phyloP scores from a whole-genome alignment of 2,797 vertebrate species.

The Pseudochromis fuscus region DNA sequence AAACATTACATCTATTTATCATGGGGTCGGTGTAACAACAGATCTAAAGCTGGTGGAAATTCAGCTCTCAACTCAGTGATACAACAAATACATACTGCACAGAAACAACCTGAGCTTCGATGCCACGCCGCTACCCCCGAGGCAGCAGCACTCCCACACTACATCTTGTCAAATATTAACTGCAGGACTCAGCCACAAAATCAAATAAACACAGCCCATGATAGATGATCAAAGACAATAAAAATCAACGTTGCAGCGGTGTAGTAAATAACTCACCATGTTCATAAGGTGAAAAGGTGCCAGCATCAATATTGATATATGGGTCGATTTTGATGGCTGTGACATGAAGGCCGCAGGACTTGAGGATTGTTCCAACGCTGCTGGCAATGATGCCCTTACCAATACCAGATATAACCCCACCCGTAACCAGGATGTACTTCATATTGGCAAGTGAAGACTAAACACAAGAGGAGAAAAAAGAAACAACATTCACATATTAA shows the following conservation, averaged over 20 bases:
- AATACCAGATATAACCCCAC: conserved; percentile 97
- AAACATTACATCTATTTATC: neutral
- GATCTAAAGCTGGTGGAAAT: neutral
- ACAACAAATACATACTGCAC: neutral
- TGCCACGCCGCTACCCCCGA: neutral
- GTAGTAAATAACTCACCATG: conserved; percentile 90
- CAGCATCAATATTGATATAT: conserved; percentile 98
- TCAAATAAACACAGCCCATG: neutral
- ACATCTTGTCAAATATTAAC: conserved; percentile 61
- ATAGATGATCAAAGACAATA: neutral
- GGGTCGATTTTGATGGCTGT: conserved; percentile 98
- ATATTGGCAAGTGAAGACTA: conserved; percentile 75
- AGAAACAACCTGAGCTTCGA: neutral
- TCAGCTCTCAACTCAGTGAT: neutral
- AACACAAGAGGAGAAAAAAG: no score
- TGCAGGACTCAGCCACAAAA: neutral
- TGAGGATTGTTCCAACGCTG: conserved; percentile 96
- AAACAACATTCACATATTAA: no score
- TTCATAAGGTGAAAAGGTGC: conserved; percentile 97
- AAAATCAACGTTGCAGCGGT: conserved; percentile 79
- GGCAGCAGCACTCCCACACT: neutral
- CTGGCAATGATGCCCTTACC: conserved; percentile 99
- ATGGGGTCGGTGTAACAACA: neutral
- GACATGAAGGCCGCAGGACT: conserved; percentile 96
- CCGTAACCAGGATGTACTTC: conserved; percentile 99